Conservation (phyloP, 2,797 vertebrate genomes). For the Craterocephalus amniculus region DNA sequence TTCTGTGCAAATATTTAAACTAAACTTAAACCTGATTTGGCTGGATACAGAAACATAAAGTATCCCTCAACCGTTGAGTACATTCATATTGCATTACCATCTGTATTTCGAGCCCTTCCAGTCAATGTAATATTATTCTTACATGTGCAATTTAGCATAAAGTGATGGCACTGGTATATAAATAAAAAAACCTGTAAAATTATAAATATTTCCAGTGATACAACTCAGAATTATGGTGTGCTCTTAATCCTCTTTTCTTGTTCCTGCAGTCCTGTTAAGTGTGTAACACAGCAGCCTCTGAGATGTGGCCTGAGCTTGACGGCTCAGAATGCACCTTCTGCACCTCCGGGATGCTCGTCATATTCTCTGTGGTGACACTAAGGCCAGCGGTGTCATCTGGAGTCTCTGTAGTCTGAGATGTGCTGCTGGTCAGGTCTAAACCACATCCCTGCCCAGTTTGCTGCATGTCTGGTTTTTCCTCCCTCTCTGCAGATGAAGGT, state of each 20-base stretch:
- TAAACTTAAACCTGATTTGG: constrained; percentile 40
- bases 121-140: constrained; percentile 9
- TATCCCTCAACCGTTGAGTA: constrained; percentile 27
- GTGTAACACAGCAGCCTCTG: constrained; percentile 9
- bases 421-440: constrained; percentile 3
- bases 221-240: constrained; percentile 36
- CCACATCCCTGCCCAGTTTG: constrained; percentile 9
- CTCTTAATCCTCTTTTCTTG: constrained; percentile 22
- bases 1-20: constrained; percentile 58
- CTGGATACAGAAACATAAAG: constrained; percentile 21
- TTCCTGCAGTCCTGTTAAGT: constrained; percentile 20
- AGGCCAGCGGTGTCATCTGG: constrained; percentile 1
- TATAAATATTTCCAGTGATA: constrained; percentile 44
- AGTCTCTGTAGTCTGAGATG: constrained; percentile 19
- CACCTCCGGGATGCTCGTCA: constrained; percentile 31
- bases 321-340: constrained; percentile 18
- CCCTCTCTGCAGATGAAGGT: constrained; percentile 42
- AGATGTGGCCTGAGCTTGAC: constrained; percentile 5
- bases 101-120: background rate
- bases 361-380: constrained; percentile 30
- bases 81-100: constrained; percentile 52
- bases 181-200: constrained; percentile 34
- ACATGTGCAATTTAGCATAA: constrained; percentile 68
- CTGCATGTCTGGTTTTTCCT: constrained; percentile 25
- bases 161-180: constrained; percentile 35